Evolutionary conservation across 1,140 invertebrate genomes (phyloP), one percentile per base, ranked within the genome.

Genomic region (Goniozus legneri): DNA sequence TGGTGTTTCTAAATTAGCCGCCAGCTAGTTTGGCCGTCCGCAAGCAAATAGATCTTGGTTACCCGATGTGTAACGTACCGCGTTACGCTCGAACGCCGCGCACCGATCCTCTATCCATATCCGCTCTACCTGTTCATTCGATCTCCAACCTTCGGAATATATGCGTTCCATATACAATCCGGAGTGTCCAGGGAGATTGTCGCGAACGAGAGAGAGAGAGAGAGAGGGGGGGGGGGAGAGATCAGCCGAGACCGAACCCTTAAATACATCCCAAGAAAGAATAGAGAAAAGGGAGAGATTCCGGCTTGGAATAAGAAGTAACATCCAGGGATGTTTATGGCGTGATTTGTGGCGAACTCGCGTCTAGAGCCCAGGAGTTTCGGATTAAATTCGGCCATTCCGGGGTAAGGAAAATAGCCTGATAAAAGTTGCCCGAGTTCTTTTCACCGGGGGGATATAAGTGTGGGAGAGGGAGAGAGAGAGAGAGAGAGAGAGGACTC

Each of bases 41-140:
- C 71, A 68, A 72, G 71, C 65, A 73, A 73, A 73, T 69, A 73
- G 71, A 73, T 73, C 71, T 73, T 73, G 71, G 71, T 73, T 73
- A 73, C 67, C 71, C 71, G 63, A 73, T 73, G 71, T 73, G 69
- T 73, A 73, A 73, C 71, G 64, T 71, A 62, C 67, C 60, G 53
- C 58, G 68, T 61, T 70, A n/a, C 58, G 55, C 63, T 62, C 58
- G 58, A 65, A 60, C 56, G 47, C 51, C n/a, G n/a, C n/a, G n/a
- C n/a, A n/a, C 37, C 50, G 45, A 49, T 55, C 56, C 49, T 49
- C 39, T 61, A 60, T 48, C 54, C 52, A 52, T 44, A 44, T 32
- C n/a, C n/a, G 24, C 4, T 7, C 33, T 35, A 7, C 16, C n/a
- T 4, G 13, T 7, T 35, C 33, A 7, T 13, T 13, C n/a, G 4